Conservation (phyloP, 1,140 invertebrate species). For the Habropoda laboriosa region DNA sequence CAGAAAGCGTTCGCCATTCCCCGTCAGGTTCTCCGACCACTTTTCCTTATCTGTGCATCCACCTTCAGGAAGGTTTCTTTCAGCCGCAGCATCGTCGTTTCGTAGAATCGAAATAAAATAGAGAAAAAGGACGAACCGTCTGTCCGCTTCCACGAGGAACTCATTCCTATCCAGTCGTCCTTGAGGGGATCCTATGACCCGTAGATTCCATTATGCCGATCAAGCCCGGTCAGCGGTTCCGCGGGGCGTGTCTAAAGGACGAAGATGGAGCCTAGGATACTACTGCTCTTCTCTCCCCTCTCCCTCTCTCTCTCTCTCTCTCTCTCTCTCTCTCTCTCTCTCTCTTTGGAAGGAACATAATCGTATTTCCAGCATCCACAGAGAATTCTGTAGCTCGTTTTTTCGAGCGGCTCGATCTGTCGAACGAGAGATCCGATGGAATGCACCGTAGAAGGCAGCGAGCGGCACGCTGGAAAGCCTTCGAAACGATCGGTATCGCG, state of each 20-base stretch:
- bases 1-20: not conserved
- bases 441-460: slow-evolving; percentile 27
- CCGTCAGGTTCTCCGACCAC: not conserved
- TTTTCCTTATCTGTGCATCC: not conserved
- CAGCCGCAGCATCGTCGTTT: not conserved
- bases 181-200: slow-evolving; percentile 38
- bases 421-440: slow-evolving; percentile 28
- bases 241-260: slow-evolving; percentile 3
- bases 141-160: slow-evolving; percentile 15
- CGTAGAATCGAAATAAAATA: not conserved
- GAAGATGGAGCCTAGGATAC: not conserved
- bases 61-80: not conserved
- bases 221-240: slow-evolving; percentile 7
- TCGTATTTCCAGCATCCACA: slow-evolving; percentile 32
- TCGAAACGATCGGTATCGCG: slow-evolving; percentile 40
- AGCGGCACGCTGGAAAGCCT: slow-evolving; percentile 1
- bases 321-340: too few species aligned
- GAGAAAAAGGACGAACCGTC: not conserved
- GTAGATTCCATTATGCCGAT: slow-evolving; percentile 46
- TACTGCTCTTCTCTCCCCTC: too few species aligned
- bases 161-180: slow-evolving; percentile 28
- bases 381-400: slow-evolving; percentile 14
- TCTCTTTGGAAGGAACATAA: too few species aligned
- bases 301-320: too few species aligned
- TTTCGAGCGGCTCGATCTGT: not conserved